These are phyloP conservation scores for Atherinomorus stipes DNA, from an alignment of 2,113 vertebrate species.

Conservation along the genomic window DNA sequence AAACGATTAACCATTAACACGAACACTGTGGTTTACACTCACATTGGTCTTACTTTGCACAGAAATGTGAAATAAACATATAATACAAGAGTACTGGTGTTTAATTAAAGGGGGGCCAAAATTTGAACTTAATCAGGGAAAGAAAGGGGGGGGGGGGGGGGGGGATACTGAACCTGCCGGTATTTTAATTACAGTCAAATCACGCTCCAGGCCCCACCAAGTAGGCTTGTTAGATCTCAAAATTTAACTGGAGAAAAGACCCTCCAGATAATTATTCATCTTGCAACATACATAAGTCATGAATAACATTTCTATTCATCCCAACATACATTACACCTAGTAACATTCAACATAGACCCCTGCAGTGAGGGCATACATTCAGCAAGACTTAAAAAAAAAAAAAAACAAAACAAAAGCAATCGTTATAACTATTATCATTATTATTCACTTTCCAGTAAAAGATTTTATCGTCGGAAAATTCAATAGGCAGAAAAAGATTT, in stretches of 20 bases:
- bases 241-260: conserved; percentile 47
- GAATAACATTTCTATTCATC: conserved; percentile 62
- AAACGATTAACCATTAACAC: conserved; percentile 71
- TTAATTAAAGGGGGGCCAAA: conserved; percentile 23
- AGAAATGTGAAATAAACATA: conserved; percentile 64
- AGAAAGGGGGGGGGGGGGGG: conserved; percentile 2
- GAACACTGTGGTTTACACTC: conserved; percentile 64
- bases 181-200: conserved; percentile 57
- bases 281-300: conserved; percentile 58
- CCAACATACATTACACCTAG: conserved; percentile 59
- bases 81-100: conserved; percentile 28
- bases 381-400: conserved; percentile 47
- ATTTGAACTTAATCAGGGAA: conserved; percentile 33
- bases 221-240: conserved; percentile 26
- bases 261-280: conserved; percentile 55
- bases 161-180: conserved; percentile 39
- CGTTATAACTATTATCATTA: not conserved
- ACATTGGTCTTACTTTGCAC: conserved; percentile 59
- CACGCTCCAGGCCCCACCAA: conserved; percentile 46
- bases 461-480: conserved; percentile 37
- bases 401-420: too few relatives aligned
- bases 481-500: conserved; percentile 30
- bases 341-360: conserved; percentile 75
- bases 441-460: conserved; percentile 24
- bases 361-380: conserved; percentile 62